These are phyloP conservation scores for Pandemis corylana DNA, from an alignment of 2,888 invertebrate genomes.

Conservation along the genomic window DNA sequence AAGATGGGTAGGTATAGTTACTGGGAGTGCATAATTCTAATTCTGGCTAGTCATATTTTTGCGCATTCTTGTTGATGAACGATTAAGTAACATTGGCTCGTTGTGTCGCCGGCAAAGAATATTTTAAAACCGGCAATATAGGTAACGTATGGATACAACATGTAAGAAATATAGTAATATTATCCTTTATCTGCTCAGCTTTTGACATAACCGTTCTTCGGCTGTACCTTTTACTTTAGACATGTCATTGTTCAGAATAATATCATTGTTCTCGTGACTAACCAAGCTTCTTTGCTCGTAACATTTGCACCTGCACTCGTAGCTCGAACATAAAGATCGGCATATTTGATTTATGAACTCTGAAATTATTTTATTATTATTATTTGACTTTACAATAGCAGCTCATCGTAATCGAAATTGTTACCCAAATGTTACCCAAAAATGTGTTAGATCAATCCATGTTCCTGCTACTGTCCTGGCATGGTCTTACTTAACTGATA, in stretches of 20 bases:
- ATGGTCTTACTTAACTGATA: not conserved
- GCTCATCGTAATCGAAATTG: not conserved
- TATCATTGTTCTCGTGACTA: slow-evolving; percentile 38
- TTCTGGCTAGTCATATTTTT: not conserved
- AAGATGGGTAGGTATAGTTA: not conserved
- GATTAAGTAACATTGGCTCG: slow-evolving; percentile 8
- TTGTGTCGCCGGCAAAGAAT: not conserved
- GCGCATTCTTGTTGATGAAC: not conserved
- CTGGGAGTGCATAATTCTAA: not conserved
- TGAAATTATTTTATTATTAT: too few relatives aligned
- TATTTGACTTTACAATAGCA: too few relatives aligned
- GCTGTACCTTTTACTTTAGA: slow-evolving; percentile 21
- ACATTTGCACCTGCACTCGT: slow-evolving; percentile 14
- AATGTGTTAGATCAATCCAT: not conserved
- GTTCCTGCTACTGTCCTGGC: not conserved
- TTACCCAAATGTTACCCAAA: not conserved
- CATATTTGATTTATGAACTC: not conserved
- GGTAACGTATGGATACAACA: slow-evolving; percentile 4
- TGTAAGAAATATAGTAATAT: not conserved
- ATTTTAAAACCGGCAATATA: slow-evolving; percentile 6
- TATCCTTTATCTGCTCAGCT: not conserved
- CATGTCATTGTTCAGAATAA: slow-evolving; percentile 31
- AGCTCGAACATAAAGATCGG: not conserved
- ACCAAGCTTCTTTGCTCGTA: slow-evolving; percentile 35
- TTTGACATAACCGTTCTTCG: slow-evolving; percentile 22